Base-by-base conservation (phyloP, 1,140 invertebrate species). In the Probaryconus sp. region DNA sequence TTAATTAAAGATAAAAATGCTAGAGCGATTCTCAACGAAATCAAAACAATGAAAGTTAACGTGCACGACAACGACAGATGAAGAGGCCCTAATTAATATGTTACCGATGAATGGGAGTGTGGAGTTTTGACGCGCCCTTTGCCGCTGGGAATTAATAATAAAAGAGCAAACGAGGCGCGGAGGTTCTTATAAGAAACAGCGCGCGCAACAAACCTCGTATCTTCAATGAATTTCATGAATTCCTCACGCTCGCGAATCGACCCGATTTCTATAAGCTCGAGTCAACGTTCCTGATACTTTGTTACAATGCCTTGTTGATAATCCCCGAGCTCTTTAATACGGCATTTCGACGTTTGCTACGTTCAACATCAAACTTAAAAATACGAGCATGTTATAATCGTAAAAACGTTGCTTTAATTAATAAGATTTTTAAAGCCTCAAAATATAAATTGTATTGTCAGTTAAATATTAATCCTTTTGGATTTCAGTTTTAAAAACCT, bases 171-270 rank as follows among this genome's bases (percentile, higher is more conserved):
- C n/a, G 30, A 31, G 30, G 30, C 30, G 30, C 5, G 30, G n/a
- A 10, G n/a, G n/a, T 2, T 31, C n/a, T n/a, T n/a, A n/a, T 31
- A 31, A 31, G 30, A 31, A 31, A 31, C 30, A 31, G 30, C 18
- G 33, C 33, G 33, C 18, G 48, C 31, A 51, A 51, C 31, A 37
- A 26, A 37, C 20, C 31, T 37, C 48, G 33, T 26, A 17, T 37
- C 48, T 51, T 51, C 31, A 51, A 51, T 51, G 33, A 37, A 51
- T 51, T 51, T 51, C 33, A 30, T 50, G 47, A 21, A 35, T 37
- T 24, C 10, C 11, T 2, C 11, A 24, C 18, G 7, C 31, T 30
- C 10, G n/a, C n/a, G 47, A 50, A 50, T 50, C 18, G 47, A 50
- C 47, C 31, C 31, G 18, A 10, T 28, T 35, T 16, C 18, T 24